Evolutionary conservation across 2,888 invertebrate species (phyloP), one percentile per base, ranked within the genome.

Genomic region (Escarpia spicata): DNA sequence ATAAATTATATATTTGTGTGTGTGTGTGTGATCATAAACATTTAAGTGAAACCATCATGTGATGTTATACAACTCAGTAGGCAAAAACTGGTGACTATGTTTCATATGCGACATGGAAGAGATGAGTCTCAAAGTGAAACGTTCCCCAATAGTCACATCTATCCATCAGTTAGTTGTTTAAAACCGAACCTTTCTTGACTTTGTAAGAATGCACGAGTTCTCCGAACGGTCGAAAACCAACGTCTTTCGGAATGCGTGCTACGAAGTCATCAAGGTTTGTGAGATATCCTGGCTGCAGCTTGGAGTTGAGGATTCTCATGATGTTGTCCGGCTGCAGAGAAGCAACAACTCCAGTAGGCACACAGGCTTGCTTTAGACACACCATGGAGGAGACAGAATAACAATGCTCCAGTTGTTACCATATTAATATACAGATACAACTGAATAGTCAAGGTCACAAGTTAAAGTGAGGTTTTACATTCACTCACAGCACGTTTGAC

Each of bases 191-290:
- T 95, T 95, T 95, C 19, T 92, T 92, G 3, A 95, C 93, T 92
- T 94, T 95, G 93, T 96, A 96, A 2, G 95, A 95, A 94, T 96
- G 96, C 8, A 96, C 52, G 75, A 95, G 93, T 92, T 96, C 95
- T 92, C 96, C 96, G 95, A 97, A 97, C 0, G 99, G 99, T 95
- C 97, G 97, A 95, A 99, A 99, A 93, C 94, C 95, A 26, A 97
- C 94, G 94, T 98, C 98, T 94, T 98, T 98, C 91, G 97, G 97
- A 60, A 98, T 95, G 37, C 97, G 97, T 89, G 97, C 97, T 0
- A 98, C 96, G 96, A 98, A 98, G 91, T 97, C 97, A 96, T 98
- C 98, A 92, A 98, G 95, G 96, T 98, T 98, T 9, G 97, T 97
- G 52, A 97, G 97, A 95, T 97, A 98, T 43, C 98, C 97, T 0